Conservation (phyloP, 2,888 invertebrate species). For the Magallana nippona region DNA sequence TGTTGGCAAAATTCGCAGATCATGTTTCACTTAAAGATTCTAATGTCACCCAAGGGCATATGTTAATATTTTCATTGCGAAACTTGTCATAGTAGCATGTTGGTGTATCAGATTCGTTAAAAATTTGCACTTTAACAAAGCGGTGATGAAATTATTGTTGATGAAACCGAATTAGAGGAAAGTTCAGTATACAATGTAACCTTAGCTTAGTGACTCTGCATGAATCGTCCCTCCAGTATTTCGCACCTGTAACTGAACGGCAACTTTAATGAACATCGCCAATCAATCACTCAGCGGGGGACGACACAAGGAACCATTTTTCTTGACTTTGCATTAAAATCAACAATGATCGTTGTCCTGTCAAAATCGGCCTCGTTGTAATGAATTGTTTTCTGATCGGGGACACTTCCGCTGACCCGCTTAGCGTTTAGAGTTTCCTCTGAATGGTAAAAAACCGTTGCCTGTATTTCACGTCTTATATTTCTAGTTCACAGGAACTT, state of each 20-base stretch:
- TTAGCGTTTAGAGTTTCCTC: neutral
- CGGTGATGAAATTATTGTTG: conserved; percentile 7
- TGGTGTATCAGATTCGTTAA: conserved; percentile 8
- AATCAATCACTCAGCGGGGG: neutral
- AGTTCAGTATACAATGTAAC: neutral
- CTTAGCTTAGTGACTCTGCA: neutral
- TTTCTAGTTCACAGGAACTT: conserved; percentile 13
- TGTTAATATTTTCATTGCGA: conserved; percentile 23
- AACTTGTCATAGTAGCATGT: conserved; percentile 33
- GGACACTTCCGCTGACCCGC: neutral
- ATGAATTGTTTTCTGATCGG: neutral
- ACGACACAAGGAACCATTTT: neutral
- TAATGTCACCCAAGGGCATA: conserved; percentile 32
- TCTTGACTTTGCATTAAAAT: neutral
- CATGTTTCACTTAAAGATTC: conserved; percentile 23
- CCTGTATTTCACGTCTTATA: neutral
- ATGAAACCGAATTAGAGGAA: conserved; percentile 22
- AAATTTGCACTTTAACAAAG: conserved; percentile 30
- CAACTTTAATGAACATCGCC: neutral
- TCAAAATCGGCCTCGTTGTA: neutral
- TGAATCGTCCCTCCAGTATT: neutral
- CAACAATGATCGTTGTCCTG: neutral
- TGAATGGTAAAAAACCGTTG: too few relatives aligned
- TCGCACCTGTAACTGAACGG: neutral
- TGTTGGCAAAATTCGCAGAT: conserved; percentile 22